phyloP scores from a whole-genome alignment of 2,113 vertebrate species.

The Semnornis frantzii region DNA sequence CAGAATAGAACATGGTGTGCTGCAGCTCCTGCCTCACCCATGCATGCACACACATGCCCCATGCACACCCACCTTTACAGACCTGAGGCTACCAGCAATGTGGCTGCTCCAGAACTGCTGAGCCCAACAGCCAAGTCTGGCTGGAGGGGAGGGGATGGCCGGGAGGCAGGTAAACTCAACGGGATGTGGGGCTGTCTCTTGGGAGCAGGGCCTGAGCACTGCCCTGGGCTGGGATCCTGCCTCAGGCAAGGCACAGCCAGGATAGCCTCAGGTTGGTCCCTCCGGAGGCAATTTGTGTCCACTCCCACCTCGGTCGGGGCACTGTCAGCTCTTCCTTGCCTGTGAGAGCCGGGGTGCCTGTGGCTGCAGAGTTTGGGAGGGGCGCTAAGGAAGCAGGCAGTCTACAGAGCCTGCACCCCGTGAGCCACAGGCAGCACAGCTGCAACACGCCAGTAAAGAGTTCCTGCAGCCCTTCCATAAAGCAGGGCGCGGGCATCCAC shows the following conservation, averaged over 20 bases:
- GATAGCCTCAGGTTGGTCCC: neutral
- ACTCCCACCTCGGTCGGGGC: neutral
- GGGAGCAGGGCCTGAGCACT: neutral
- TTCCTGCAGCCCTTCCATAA: neutral
- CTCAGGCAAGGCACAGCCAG: neutral
- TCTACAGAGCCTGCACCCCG: neutral
- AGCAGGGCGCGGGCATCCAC: neutral
- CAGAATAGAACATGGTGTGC: accelerated
- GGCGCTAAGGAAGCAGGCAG: neutral
- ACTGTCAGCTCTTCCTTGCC: neutral
- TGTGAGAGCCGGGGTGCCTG: neutral
- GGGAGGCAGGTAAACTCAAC: neutral
- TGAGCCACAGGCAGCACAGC: neutral
- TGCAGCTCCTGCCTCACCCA: neutral
- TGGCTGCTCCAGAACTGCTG: neutral
- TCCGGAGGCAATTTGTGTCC: neutral
- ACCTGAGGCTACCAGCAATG: neutral
- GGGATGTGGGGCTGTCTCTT: neutral
- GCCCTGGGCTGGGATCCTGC: neutral
- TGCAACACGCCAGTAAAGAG: neutral
- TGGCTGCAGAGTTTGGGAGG: neutral
- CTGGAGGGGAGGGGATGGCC: neutral
- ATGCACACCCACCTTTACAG: accelerated
- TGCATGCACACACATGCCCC: neutral
- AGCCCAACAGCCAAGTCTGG: neutral